Evolutionary conservation across 2,113 vertebrate genomes (phyloP).

Genomic region (Narcine bancroftii): DNA sequence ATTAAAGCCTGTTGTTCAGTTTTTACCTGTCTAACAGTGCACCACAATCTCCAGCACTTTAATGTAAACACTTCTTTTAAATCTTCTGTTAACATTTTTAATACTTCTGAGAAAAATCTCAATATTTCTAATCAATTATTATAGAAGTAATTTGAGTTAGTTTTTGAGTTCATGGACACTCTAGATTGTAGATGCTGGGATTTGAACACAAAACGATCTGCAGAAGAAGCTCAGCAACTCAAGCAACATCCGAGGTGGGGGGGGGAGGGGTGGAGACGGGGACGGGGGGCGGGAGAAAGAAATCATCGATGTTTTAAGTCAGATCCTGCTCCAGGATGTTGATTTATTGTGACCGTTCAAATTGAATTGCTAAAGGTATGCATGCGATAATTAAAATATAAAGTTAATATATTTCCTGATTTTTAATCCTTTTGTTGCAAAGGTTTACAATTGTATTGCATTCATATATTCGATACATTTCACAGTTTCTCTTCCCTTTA

Average conservation of each 20-base stretch:
- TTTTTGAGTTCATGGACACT: too few species aligned
- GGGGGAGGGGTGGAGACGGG: too few species aligned
- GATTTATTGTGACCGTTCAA: background rate
- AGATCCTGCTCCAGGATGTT: too few species aligned
- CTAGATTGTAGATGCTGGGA: too few species aligned
- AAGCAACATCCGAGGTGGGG: too few species aligned
- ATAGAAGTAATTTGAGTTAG: background rate
- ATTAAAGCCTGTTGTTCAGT: too few species aligned
- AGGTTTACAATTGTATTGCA: background rate
- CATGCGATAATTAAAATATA: background rate
- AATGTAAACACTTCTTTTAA: background rate
- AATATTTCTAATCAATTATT: background rate
- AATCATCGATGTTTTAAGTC: too few species aligned
- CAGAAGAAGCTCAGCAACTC: too few species aligned
- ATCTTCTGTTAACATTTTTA: background rate
- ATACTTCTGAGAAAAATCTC: background rate
- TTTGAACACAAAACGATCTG: too few species aligned
- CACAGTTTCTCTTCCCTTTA: background rate
- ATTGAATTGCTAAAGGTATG: background rate
- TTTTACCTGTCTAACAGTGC: background rate
- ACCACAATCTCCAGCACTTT: too few species aligned
- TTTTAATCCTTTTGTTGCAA: background rate
- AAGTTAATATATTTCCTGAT: background rate
- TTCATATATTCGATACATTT: background rate
- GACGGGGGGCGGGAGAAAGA: too few species aligned